Evolutionary conservation across 30 jellyfish, hydroid and myxozoan genomes (phyloP).

Genomic region (Aurelia aurita): DNA sequence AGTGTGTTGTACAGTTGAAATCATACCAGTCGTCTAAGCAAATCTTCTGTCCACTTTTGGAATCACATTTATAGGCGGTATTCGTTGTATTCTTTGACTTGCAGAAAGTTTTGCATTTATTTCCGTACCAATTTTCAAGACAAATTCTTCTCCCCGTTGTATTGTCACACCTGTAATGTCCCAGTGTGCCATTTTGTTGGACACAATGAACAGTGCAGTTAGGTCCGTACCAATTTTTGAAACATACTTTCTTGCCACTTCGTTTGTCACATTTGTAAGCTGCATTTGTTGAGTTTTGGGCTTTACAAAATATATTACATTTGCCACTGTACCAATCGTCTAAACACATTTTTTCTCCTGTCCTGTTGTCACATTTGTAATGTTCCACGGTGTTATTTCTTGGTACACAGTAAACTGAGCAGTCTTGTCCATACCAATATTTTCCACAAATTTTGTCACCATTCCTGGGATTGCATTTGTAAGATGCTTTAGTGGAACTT

Average conservation of each 20-base stretch:
- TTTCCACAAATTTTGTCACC: conserved; percentile 40
- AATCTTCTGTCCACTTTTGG: not conserved
- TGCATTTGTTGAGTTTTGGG: conserved; percentile 10
- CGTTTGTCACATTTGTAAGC: conserved; percentile 10
- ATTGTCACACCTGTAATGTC: conserved; percentile 32
- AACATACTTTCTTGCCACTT: conserved; percentile 22
- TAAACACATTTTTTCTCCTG: conserved; percentile 45
- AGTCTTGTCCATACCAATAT: conserved; percentile 53
- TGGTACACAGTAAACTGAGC: conserved; percentile 29
- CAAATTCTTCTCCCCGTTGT: conserved; percentile 14
- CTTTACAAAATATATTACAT: conserved; percentile 43
- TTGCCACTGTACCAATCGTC: conserved; percentile 39
- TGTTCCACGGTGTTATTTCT: conserved; percentile 16
- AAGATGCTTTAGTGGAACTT: not conserved
- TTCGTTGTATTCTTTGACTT: not conserved
- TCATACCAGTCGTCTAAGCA: conserved; percentile 16
- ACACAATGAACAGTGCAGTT: conserved; percentile 21
- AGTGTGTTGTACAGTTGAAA: not conserved
- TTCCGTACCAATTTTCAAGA: conserved; percentile 39
- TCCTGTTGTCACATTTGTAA: conserved; percentile 28
- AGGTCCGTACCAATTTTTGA: conserved; percentile 48
- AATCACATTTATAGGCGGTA: conserved; percentile 26
- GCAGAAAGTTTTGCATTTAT: conserved; percentile 17
- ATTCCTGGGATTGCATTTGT: conserved; percentile 37
- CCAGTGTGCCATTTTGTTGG: not conserved